These are phyloP conservation scores for Asobara japonica DNA, from an alignment of 1,140 invertebrate genomes.

Conservation along the genomic window DNA sequence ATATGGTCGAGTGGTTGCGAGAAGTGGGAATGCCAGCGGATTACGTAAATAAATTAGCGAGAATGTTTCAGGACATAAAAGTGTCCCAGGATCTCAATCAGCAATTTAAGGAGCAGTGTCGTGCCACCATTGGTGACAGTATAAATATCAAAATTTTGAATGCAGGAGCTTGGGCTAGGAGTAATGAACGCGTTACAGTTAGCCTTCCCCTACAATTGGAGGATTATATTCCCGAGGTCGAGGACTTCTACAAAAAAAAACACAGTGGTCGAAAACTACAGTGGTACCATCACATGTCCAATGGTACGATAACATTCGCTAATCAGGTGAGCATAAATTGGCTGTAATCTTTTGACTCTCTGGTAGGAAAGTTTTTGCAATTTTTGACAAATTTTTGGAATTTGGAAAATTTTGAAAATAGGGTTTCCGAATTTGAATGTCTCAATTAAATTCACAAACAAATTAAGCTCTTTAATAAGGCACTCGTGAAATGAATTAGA, in stretches of 20 bases:
- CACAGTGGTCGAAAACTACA: constrained; percentile 98
- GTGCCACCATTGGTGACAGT: constrained; percentile 69
- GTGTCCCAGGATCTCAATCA: constrained; percentile 98
- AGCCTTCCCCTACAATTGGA: constrained; percentile 96
- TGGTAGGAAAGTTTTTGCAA: no score
- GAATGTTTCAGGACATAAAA: constrained; percentile 99
- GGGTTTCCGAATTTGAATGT: no score
- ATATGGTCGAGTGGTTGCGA: constrained; percentile 96
- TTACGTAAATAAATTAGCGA: constrained; percentile 97
- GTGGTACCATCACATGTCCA: constrained; percentile 99
- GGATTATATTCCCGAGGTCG: constrained; percentile 97
- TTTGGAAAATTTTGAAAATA: no score
- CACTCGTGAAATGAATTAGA: no score
- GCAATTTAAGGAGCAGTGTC: constrained; percentile 83
- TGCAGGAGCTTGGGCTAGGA: constrained; percentile 96
- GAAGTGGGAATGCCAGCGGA: constrained; percentile 99
- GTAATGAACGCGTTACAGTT: constrained; percentile 93
- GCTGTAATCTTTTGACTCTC: no score
- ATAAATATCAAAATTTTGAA: constrained; percentile 97
- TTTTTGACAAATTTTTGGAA: no score
- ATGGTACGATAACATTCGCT: constrained; percentile 80
- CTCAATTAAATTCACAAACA: no score
- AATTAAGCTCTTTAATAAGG: no score
- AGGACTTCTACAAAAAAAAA: constrained; percentile 95
- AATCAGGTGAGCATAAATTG: no score